phyloP scores from a whole-genome alignment of 2,888 invertebrate species.

The Drosophila siamana region DNA sequence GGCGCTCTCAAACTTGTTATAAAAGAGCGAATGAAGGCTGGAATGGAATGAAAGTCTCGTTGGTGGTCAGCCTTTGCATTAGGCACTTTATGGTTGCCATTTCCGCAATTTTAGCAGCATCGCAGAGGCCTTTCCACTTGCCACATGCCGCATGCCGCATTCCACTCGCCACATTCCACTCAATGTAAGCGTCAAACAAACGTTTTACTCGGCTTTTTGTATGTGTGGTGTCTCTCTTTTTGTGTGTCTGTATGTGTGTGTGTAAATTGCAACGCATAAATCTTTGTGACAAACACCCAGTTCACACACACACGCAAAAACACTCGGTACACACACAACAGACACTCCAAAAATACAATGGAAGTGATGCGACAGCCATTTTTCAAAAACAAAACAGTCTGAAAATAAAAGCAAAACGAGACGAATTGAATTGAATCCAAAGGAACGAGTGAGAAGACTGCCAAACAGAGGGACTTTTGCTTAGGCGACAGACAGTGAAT shows the following conservation, averaged over 20 bases:
- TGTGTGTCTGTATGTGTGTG: conserved; percentile 45
- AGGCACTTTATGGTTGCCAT: conserved; percentile 40
- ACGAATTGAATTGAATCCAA: conserved; percentile 29
- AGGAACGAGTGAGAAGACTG: conserved; percentile 28
- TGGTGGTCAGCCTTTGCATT: conserved; percentile 36
- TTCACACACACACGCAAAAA: conserved; percentile 26
- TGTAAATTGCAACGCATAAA: conserved; percentile 79
- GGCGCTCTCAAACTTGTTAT: conserved; percentile 3
- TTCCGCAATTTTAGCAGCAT: conserved; percentile 33
- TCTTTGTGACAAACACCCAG: conserved; percentile 77
- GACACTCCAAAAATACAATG: conserved; percentile 70
- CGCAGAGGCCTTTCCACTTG: conserved; percentile 47
- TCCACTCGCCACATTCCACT: conserved; percentile 61
- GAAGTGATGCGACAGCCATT: conserved; percentile 81
- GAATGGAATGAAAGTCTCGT: conserved; percentile 23
- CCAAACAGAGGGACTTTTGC: conserved; percentile 6
- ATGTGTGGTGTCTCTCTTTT: neutral
- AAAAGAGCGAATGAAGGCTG: conserved; percentile 8
- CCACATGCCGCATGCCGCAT: conserved; percentile 57
- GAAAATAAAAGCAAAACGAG: conserved; percentile 46
- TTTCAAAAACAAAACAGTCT: conserved; percentile 79
- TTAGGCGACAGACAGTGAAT: conserved; percentile 13
- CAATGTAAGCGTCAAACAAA: conserved; percentile 77
- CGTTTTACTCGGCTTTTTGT: conserved; percentile 50
- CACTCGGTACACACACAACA: conserved; percentile 8